phyloP scores from a whole-genome alignment of 2,888 invertebrate genomes.

The Synanthedon formicaeformis region DNA sequence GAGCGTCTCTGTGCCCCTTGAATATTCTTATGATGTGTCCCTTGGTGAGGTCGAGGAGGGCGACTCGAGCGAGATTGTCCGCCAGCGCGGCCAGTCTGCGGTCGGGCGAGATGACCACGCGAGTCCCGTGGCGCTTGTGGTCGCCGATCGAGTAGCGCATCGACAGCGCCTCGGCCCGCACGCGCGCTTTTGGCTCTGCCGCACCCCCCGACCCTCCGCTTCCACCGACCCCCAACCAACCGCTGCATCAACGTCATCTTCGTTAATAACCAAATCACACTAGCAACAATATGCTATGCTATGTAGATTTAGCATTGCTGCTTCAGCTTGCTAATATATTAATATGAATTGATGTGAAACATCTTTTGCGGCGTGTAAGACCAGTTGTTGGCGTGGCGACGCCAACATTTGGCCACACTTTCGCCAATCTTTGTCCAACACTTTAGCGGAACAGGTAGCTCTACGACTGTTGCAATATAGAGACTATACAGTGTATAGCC shows the following conservation, averaged over 20 bases:
- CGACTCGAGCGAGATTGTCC: conserved; percentile 89
- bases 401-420: no score
- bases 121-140: conserved; percentile 78
- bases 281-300: no score
- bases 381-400: no score
- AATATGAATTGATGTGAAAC: no score
- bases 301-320: no score
- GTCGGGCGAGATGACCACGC: conserved; percentile 84
- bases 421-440: no score
- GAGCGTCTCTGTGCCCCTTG: conserved; percentile 96
- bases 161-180: conserved; percentile 79
- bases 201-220: conserved; percentile 29
- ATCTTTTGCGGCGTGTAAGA: no score
- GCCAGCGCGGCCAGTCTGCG: conserved; percentile 82
- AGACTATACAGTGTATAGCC: no score
- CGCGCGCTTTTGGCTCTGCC: conserved; percentile 46
- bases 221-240: conserved; percentile 53
- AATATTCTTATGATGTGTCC: conserved; percentile 88
- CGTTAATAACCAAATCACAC: no score
- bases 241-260: conserved; percentile 27
- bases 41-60: conserved; percentile 83
- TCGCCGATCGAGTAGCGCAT: conserved; percentile 88
- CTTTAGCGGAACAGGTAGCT: no score
- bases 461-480: no score
- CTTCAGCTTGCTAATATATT: no score